Conservation (phyloP, 2,797 vertebrate species). For the Acanthurus tractus region DNA sequence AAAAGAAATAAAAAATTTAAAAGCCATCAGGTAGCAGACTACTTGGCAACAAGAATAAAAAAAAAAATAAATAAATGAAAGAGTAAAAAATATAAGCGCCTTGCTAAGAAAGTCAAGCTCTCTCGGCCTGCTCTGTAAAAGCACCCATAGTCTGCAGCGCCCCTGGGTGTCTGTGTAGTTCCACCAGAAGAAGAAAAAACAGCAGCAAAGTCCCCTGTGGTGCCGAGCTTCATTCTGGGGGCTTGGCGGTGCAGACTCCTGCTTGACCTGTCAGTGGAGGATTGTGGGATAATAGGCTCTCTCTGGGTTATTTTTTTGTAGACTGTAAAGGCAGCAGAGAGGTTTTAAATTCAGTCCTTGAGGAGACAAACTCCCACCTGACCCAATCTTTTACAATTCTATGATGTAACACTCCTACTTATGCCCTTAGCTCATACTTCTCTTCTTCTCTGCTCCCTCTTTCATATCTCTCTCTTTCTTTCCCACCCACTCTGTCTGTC, state of each 20-base stretch:
- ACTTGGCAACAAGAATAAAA: constrained; percentile 30
- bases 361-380: constrained; percentile 63
- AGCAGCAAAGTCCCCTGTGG: constrained; percentile 25
- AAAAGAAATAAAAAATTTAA: background rate
- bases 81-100: background rate
- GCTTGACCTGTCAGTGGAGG: constrained; percentile 48
- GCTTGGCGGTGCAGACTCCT: constrained; percentile 31
- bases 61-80: background rate
- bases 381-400: constrained; percentile 56
- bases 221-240: constrained; percentile 16
- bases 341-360: constrained; percentile 58
- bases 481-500: constrained; percentile 54
- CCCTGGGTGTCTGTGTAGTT: constrained; percentile 34
- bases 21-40: constrained; percentile 1
- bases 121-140: constrained; percentile 14
- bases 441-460: constrained; percentile 36
- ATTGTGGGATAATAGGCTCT: constrained; percentile 52
- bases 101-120: constrained; percentile 18
- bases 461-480: constrained; percentile 30
- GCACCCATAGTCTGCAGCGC: background rate
- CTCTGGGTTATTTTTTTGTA: constrained; percentile 51
- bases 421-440: constrained; percentile 47
- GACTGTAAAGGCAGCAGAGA: constrained; percentile 41
- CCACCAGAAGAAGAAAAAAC: constrained; percentile 5
- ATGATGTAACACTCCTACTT: constrained; percentile 69